phyloP scores from a whole-genome alignment of 2,797 vertebrate genomes.

The Sphaeramia orbicularis region DNA sequence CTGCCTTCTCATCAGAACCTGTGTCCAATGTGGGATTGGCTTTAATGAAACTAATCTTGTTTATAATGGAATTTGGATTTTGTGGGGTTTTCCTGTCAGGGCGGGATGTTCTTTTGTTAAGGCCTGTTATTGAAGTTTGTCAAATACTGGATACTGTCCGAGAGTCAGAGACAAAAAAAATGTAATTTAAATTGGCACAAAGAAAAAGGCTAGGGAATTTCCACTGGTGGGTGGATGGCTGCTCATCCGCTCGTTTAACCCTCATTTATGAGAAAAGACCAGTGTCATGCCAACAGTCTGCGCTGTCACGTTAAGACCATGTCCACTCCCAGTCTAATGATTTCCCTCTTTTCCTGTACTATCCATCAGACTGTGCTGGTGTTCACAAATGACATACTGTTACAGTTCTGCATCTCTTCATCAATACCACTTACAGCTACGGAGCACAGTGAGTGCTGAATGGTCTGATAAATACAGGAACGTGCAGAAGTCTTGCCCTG shows the following conservation, averaged over 20 bases:
- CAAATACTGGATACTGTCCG: background rate
- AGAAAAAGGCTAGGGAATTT: background rate
- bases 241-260: background rate
- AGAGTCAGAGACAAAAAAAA: background rate
- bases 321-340: background rate
- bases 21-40: background rate
- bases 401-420: too few species aligned
- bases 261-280: background rate
- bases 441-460: too few species aligned
- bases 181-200: background rate
- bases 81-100: background rate
- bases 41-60: constrained; percentile 5
- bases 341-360: too few species aligned
- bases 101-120: background rate
- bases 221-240: background rate
- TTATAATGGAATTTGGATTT: constrained; percentile 3
- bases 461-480: too few species aligned
- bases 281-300: background rate
- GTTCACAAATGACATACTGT: too few species aligned
- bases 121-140: background rate
- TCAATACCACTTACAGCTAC: too few species aligned
- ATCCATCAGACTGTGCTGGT: too few species aligned
- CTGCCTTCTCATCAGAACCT: background rate
- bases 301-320: too few species aligned
- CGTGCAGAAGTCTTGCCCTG: too few species aligned